Conservation (phyloP, 2,888 invertebrate genomes). For the Drosophila neotestacea region DNA sequence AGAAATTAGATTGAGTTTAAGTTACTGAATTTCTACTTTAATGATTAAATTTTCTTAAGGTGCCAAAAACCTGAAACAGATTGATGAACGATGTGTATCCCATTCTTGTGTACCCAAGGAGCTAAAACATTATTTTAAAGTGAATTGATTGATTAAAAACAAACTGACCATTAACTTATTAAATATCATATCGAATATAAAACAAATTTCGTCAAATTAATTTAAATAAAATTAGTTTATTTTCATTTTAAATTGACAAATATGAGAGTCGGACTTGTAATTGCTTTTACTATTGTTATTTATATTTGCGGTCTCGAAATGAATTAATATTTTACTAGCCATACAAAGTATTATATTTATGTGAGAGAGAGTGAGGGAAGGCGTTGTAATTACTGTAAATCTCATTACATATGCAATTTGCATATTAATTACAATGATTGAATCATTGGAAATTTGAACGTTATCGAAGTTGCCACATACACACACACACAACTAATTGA, state of each 20-base stretch:
- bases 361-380: background rate
- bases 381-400: conserved; percentile 5
- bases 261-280: conserved; percentile 1
- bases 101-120: no score
- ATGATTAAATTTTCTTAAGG: no score
- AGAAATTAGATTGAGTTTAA: no score
- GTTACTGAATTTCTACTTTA: no score
- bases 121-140: no score
- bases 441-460: conserved; percentile 1
- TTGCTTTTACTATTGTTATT: conserved; percentile 12
- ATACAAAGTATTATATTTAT: background rate
- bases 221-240: background rate
- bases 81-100: no score
- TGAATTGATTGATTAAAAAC: background rate
- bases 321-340: conserved; percentile 14
- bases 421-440: conserved; percentile 23
- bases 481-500: conserved; percentile 8
- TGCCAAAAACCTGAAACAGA: no score
- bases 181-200: background rate
- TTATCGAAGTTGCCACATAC: conserved; percentile 17
- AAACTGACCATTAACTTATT: background rate
- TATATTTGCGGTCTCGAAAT: conserved; percentile 5
- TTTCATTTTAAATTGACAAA: background rate
- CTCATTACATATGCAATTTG: conserved; percentile 30
- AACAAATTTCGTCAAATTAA: background rate